These are phyloP conservation scores for Pteronura brasiliensis DNA, from an alignment of 2,113 vertebrate genomes.

Conservation along the genomic window DNA sequence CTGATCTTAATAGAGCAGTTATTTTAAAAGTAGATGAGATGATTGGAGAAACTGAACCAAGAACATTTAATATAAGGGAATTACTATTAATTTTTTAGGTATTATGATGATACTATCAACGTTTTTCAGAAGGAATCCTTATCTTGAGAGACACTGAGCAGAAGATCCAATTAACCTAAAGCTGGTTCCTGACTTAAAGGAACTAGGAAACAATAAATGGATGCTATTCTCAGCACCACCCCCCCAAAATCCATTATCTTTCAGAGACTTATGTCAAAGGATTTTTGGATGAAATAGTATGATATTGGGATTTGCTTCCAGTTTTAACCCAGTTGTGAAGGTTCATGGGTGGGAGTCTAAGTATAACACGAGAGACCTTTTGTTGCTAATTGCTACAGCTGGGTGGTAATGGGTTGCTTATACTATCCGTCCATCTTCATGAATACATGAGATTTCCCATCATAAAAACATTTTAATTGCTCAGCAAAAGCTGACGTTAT, in stretches of 20 bases:
- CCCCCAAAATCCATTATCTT: not conserved
- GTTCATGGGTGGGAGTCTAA: not conserved
- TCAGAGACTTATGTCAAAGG: not conserved
- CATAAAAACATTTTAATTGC: not conserved
- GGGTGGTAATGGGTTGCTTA: not conserved
- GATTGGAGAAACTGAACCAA: not conserved
- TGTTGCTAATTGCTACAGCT: not conserved
- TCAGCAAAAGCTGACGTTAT: not conserved
- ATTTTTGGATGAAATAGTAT: not conserved
- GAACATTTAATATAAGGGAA: not conserved
- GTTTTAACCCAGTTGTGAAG: not conserved
- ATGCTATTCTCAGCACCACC: not conserved
- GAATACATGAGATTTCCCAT: not conserved
- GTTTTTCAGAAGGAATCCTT: not conserved
- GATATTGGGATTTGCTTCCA: not conserved
- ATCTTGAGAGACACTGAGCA: not conserved
- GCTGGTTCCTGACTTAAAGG: not conserved
- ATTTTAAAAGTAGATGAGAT: not conserved
- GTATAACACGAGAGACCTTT: not conserved
- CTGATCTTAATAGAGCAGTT: not conserved
- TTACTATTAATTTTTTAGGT: not conserved
- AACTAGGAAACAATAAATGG: not conserved
- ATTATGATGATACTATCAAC: not conserved
- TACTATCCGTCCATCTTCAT: not conserved
- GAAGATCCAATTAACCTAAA: not conserved